Evolutionary conservation across 2,113 vertebrate genomes (phyloP).

Genomic region (Cromileptes altivelis): DNA sequence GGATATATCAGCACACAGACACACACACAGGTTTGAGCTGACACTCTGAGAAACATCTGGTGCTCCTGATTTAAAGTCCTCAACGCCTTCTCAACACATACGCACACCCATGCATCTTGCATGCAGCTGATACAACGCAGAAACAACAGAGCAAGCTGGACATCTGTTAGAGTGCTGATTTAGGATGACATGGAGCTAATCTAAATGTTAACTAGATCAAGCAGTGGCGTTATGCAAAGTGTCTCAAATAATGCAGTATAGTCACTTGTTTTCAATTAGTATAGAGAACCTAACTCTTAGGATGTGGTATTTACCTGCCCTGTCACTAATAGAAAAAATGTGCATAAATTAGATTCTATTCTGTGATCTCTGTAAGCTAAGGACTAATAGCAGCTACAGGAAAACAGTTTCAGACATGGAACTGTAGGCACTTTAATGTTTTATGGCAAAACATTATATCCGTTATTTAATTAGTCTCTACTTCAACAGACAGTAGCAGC

Average conservation of each 20-base stretch:
- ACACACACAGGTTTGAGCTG: slow-evolving; percentile 2
- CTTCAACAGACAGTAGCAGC: background rate
- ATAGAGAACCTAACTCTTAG: too few relatives aligned
- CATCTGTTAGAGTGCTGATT: slow-evolving; percentile 10
- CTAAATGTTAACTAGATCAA: background rate
- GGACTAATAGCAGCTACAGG: background rate
- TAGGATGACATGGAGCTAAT: background rate
- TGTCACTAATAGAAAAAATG: background rate
- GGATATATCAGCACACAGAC: slow-evolving; percentile 10
- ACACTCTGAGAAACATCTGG: slow-evolving; percentile 54
- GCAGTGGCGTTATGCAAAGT: background rate
- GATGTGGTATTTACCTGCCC: background rate
- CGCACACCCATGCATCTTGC: background rate
- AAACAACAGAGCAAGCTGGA: slow-evolving; percentile 13
- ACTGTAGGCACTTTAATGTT: background rate
- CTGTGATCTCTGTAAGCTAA: background rate
- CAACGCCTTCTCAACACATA: background rate
- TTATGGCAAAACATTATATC: background rate
- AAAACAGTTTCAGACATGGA: background rate
- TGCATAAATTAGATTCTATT: background rate
- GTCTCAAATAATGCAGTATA: background rate
- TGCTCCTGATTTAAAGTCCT: slow-evolving; percentile 37
- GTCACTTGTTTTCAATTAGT: background rate
- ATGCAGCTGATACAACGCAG: slow-evolving; percentile 32
- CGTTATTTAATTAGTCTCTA: background rate